Evolutionary conservation across 37 sponge, comb jelly and placozoan species (phyloP), one percentile per base, ranked within the genome.

Genomic region (Chondrosia reniformis): DNA sequence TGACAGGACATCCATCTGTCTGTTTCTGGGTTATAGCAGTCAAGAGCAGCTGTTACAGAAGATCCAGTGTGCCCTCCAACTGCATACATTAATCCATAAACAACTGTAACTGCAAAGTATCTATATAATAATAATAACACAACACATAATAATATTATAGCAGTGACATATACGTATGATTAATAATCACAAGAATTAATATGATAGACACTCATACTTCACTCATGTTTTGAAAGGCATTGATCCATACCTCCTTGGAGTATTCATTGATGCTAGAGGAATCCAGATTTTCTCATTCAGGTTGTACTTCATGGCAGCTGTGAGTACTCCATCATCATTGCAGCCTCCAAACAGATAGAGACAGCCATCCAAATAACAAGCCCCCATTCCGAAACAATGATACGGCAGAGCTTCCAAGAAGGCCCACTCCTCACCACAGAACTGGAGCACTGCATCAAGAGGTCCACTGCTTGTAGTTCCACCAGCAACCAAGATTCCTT

Each of bases 31-130:
- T 87, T 55, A 37, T 82, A 87, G 44, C 79, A 42, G 19, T 87
- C 88, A 17, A 82, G 79, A 31, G 79, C 67, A 38, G 30, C 44
- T 21, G 52, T 41, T 21, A 87, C 79, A 21, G 56, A 49, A 31
- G 62, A 36, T 0, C 42, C 45, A 54, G 31, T 75, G 28, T 82
- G 83, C 8, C 88, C 88, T 44, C 88, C 88, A 63, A 37, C 34
- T 12, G 57, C 75, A 63, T 87, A 87, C 10, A 87, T 54, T 21
- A 87, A 78, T 13, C 88, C 88, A 54, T 78, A 82, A 34, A 82
- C 45, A 3, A 78, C 75, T 27, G 39, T 79, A 4, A 75, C 62
- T 0, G 37, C 55, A 43, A 76, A 79, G 55, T 87, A 82, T 79
- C 88, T 87, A 57, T 25, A 1, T 21, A 22, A 8, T 9, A 59